Evolutionary conservation across 2,797 vertebrate species (phyloP), one percentile per base, ranked within the genome.

Genomic region (Jordanella pulchra): DNA sequence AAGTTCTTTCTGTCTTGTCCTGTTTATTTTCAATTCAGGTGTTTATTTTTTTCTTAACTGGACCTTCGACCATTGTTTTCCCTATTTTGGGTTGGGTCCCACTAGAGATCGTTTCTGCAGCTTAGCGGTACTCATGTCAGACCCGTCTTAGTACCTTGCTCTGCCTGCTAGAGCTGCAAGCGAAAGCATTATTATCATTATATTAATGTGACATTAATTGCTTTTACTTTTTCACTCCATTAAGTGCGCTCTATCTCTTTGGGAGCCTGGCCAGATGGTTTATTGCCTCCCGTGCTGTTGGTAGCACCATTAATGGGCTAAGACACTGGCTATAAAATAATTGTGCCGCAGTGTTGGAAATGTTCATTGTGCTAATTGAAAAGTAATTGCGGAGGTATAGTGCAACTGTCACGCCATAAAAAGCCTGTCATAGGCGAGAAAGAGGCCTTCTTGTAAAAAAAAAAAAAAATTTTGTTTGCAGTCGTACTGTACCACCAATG

Each of bases 171-270:
- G 88, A 82, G 87, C 92, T 91, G 89, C 85, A 87, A 91, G 89
- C 89, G 89, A 92, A 90, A 91, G 93, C 92, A 94, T 95, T 95
- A 95, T 95, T 95, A 94, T 95, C 93, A 91, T 95, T 95, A 94
- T 94, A 95, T 95, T 95, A 95, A 95, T 95, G 94, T 95, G 94
- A 95, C 95, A 95, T 95, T 95, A 95, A 95, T 95, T 95, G 94
- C 94, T 94, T 95, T 94, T 94, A 95, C 92, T 95, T 95, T 95
- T 95, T 95, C 94, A 95, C 93, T 95, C 94, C 94, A 95, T 95
- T 95, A 95, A 95, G 93, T 94, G 93, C 92, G 92, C 92, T 93
- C 93, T 94, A 93, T 95, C 94, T 95, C 94, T 93, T 90, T 89
- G 93, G 94, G 94, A 95, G 91, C 88, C 86, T 72, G 89, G 93